A percentile compares a stretch with the other conserved stretches of the same genome.
phyloP scores from a whole-genome alignment of 2,888 invertebrate genomes.

The Lordiphosa andalusiaca region DNA sequence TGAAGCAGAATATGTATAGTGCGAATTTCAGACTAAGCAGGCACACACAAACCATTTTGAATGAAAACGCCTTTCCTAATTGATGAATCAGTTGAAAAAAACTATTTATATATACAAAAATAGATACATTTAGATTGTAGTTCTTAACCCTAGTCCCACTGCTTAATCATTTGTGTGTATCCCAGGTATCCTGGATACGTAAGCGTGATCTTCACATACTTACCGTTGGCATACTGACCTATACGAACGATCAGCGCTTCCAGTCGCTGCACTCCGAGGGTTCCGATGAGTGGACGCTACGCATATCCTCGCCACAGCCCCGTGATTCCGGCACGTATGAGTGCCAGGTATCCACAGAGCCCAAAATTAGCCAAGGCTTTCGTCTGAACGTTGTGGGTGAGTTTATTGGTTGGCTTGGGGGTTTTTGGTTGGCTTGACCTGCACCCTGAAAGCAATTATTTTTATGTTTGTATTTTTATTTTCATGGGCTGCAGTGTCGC shows the following conservation, averaged over 20 bases:
- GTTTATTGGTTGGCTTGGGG: slow-evolving; percentile 76
- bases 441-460: slow-evolving; percentile 42
- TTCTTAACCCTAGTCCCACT: too few species aligned
- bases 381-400: slow-evolving; percentile 87
- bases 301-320: slow-evolving; percentile 85
- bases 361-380: slow-evolving; percentile 87
- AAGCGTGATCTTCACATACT: slow-evolving; percentile 90
- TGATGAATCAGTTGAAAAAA: too few species aligned
- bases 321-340: slow-evolving; percentile 87
- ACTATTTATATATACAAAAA: too few species aligned
- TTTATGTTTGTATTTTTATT: slow-evolving; percentile 17
- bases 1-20: too few species aligned
- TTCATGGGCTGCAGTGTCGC: slow-evolving; percentile 85
- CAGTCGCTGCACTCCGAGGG: slow-evolving; percentile 86
- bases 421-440: not conserved
- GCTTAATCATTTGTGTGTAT: not conserved
- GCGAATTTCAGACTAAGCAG: too few species aligned
- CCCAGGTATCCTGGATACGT: slow-evolving; percentile 87
- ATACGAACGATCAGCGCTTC: slow-evolving; percentile 88
- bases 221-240: slow-evolving; percentile 86
- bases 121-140: too few species aligned
- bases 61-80: too few species aligned
- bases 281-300: slow-evolving; percentile 87
- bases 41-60: too few species aligned
- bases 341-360: slow-evolving; percentile 89